Evolutionary conservation across 2,797 vertebrate genomes (phyloP), one percentile per base, ranked within the genome.

Genomic region (Triplophysa bombifrons): DNA sequence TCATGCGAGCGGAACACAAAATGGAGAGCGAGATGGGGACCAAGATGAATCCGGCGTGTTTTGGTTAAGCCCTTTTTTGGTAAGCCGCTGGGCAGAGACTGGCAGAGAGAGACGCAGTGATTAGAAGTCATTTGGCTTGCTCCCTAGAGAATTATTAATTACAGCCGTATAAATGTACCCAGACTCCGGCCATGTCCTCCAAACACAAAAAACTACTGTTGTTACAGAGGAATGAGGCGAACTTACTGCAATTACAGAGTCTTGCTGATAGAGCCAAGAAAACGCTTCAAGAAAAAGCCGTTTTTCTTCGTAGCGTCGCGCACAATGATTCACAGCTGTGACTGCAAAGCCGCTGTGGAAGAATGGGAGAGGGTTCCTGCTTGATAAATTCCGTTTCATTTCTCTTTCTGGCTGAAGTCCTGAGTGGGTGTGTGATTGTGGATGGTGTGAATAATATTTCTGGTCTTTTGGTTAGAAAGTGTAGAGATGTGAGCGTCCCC

Each of bases 231-330:
- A 74, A 76, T 79, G 76, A 76, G 71, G 60, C 73, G 44, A 74
- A 82, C 72, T 81, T 84, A 78, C 81, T 82, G 84, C 84, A 85
- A 88, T 86, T 85, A 87, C 80, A 68, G 58, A 61, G 61, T 80
- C 77, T 84, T 76, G 75, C 63, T 74, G 30, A 71, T 38, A 61
- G 61, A 68, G 68, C 74, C 58, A 81, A 78, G 81, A 74, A 81
- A 61, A 80, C 34, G 56, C 44, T 78, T 12, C 48, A 70, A 77
- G 20, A 76, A 80, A 70, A 74, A 75, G 30, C 11, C 48, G 20
- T 67, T 83, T 76, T 56, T 76, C 50, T 70, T 76, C 69, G 51
- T 70, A 55, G 64, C 20, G 38, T 69, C 67, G 73, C 17, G 17
- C 55, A 76, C 80, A 84, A 73, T 78, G 80, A 76, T 48, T 74